phyloP scores from a whole-genome alignment of 2,888 invertebrate species.

The Nineta flava region DNA sequence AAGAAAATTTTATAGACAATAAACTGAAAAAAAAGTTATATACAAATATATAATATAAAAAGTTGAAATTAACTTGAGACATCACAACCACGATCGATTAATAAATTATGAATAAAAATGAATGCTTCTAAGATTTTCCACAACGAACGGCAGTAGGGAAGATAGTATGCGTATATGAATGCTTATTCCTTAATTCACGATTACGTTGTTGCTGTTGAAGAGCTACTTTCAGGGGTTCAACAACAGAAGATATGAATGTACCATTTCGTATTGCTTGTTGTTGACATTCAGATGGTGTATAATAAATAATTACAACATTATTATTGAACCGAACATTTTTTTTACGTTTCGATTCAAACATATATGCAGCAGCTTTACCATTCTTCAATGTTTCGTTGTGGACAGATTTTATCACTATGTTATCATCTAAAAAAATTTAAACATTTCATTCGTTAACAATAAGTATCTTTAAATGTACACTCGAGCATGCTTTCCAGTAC shows the following conservation, averaged over 20 bases:
- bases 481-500: no score
- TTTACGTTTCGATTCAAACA: constrained; percentile 21
- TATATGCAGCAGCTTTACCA: neutral
- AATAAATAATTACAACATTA: constrained; percentile 45
- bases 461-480: no score
- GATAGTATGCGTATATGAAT: constrained; percentile 10
- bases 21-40: no score
- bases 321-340: constrained; percentile 30
- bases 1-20: no score
- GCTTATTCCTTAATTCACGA: constrained; percentile 41
- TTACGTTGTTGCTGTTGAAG: constrained; percentile 46
- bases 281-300: constrained; percentile 35
- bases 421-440: no score
- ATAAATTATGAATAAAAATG: neutral
- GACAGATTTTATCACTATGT: no score
- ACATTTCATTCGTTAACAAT: no score
- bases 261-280: neutral
- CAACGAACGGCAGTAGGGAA: neutral
- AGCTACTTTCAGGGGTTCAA: constrained; percentile 43
- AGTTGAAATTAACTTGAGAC: no score
- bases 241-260: constrained; percentile 1
- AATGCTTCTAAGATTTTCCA: neutral
- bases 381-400: no score
- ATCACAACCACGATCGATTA: no score
- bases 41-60: no score